Base-by-base conservation (phyloP, 2,888 invertebrate genomes). In the Drosophila ustulata region DNA sequence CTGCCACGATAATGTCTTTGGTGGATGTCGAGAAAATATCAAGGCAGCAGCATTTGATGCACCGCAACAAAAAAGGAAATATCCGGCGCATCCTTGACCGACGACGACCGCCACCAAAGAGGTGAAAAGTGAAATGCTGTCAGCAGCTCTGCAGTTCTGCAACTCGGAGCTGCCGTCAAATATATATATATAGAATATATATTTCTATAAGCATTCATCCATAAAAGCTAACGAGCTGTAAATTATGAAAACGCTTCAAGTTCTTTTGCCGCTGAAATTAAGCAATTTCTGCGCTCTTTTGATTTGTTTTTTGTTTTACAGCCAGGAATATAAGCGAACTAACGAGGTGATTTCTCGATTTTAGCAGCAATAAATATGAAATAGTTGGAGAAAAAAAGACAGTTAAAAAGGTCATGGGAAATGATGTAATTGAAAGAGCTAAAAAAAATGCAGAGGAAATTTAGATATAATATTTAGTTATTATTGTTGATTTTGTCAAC, bases 181-280 rank as follows among this genome's bases (percentile, higher is more conserved):
- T 72, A 52, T 50, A 63, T 58, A 63, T n/a, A n/a, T 61, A 53
- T 39, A 18, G 18, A 18, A 18, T 52, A 26, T 41, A 63, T 59
- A 58, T 47, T 9, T 39, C 26, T 43, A 25, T 57, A 28, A 61
- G 74, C 83, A 70, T 59, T 72, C 82, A 80, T 43, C 86, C 64
- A 82, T 88, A 82, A 83, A 88, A 85, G 53, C 80, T 86, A 83
- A 83, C 89, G 87, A 88, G 83, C 83, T 83, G 89, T 83, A 59
- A 83, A 83, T 83, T 83, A 86, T 88, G 80, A 76, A 78, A 75
- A 66, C 51, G 61, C 59, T 62, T 57, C 46, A 11, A 32, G 57
- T 46, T 67, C 52, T 56, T 43, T 49, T 30, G 5, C 23, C 11
- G 34, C 11, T 26, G 11, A 43, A 57, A 57, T 57, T 57, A 56